These are phyloP conservation scores for Pseudomyrmex concolor DNA, from an alignment of 1,140 invertebrate genomes.

Conservation along the genomic window DNA sequence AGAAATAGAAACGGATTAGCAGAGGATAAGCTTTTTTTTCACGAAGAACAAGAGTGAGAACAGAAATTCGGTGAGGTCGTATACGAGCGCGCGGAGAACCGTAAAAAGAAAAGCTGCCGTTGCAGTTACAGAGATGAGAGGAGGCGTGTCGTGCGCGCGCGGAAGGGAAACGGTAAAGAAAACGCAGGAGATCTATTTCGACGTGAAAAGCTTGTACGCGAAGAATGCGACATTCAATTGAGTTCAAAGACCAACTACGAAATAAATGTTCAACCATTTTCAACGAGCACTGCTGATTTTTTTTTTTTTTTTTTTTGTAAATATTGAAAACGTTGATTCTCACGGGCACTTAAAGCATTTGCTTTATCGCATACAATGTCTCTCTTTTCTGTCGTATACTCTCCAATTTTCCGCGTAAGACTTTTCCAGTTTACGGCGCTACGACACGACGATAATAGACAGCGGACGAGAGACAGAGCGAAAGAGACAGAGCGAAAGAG, in stretches of 20 bases:
- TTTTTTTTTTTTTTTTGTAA: no score
- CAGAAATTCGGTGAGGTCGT: constrained; percentile 57
- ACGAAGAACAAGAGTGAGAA: constrained; percentile 11
- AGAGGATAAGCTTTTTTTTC: constrained; percentile 1
- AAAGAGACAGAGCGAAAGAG: no score
- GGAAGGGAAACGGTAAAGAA: constrained; percentile 43
- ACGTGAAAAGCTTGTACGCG: constrained; percentile 36
- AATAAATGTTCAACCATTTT: constrained; percentile 41
- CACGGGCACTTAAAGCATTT: no score
- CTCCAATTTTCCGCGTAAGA: constrained; percentile 22
- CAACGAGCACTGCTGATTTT: background rate
- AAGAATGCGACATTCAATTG: constrained; percentile 52
- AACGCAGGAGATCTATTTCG: constrained; percentile 43
- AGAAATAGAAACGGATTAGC: constrained; percentile 34
- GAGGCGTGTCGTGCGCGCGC: background rate
- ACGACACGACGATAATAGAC: background rate
- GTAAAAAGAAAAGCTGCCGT: constrained; percentile 45
- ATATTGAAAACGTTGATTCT: no score
- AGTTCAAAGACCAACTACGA: constrained; percentile 48
- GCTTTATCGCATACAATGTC: background rate
- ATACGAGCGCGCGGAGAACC: background rate
- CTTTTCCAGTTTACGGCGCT: constrained; percentile 11
- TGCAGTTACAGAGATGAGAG: constrained; percentile 32
- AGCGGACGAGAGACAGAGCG: constrained; percentile 6
- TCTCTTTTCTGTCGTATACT: background rate